Evolutionary conservation across 2,797 vertebrate species (phyloP).

Genomic region (Cottoperca gobio): DNA sequence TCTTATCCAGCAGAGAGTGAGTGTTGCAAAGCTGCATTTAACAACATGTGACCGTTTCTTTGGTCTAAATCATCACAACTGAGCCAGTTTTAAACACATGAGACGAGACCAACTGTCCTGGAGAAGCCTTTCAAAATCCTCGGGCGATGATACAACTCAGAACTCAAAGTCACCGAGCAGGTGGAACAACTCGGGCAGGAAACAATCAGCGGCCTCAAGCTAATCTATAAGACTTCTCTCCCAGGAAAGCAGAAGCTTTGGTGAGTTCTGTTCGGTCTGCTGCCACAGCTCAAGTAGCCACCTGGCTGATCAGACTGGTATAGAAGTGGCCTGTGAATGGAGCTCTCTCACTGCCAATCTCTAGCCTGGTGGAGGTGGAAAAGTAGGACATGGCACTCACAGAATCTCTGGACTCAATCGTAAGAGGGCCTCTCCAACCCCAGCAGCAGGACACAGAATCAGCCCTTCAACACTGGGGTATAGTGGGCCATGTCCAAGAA

Average conservation of each 20-base stretch:
- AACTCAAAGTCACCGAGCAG: constrained; percentile 31
- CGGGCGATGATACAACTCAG: background rate
- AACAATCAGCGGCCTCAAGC: background rate
- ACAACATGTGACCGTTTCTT: background rate
- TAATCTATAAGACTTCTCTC: too few species aligned
- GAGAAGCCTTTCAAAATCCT: background rate
- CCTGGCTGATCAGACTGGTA: background rate
- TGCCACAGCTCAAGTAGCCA: too few species aligned
- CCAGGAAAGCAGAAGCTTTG: too few species aligned
- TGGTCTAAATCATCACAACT: background rate
- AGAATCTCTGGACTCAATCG: background rate
- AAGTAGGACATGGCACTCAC: background rate
- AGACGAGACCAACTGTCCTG: too few species aligned
- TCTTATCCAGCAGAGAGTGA: background rate
- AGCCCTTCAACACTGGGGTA: too few species aligned
- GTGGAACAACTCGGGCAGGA: constrained; percentile 25
- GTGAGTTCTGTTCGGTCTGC: too few species aligned
- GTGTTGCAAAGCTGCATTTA: background rate
- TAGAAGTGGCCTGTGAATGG: background rate
- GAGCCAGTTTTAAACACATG: background rate
- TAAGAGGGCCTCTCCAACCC: background rate
- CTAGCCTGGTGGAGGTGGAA: background rate
- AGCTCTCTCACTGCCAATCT: background rate
- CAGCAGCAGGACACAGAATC: background rate
- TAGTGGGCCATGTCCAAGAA: too few species aligned